Evolutionary conservation across 2,888 invertebrate genomes (phyloP).

Genomic region (Metellina segmentata): DNA sequence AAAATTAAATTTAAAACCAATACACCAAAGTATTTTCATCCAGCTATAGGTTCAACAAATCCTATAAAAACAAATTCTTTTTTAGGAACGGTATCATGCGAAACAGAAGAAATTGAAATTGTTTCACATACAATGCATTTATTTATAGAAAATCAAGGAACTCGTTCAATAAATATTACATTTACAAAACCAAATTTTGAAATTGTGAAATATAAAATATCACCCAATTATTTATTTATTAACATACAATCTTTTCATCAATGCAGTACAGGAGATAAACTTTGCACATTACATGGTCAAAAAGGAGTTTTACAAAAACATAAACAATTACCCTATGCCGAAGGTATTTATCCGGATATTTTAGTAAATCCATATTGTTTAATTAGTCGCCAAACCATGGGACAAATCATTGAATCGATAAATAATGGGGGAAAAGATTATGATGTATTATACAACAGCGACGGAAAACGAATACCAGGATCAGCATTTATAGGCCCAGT

Average conservation of each 20-base stretch:
- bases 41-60: neutral
- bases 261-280: slow-evolving; percentile 54
- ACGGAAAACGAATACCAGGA: neutral
- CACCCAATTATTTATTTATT: slow-evolving; percentile 7
- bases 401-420: slow-evolving; percentile 35
- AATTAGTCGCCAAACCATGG: slow-evolving; percentile 37
- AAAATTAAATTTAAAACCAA: slow-evolving; percentile 39
- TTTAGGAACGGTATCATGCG: slow-evolving; percentile 31
- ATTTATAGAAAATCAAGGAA: neutral
- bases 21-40: neutral
- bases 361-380: slow-evolving; percentile 37
- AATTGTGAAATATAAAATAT: neutral
- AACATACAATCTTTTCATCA: slow-evolving; percentile 7
- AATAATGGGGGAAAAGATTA: slow-evolving; percentile 24
- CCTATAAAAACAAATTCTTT: neutral
- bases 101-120: slow-evolving; percentile 4
- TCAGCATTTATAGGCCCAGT: slow-evolving; percentile 3
- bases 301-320: slow-evolving; percentile 49
- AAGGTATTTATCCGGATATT: slow-evolving; percentile 25
- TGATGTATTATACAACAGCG: slow-evolving; percentile 4
- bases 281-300: slow-evolving; percentile 54
- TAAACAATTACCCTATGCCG: neutral
- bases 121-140: slow-evolving; percentile 55
- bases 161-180: slow-evolving; percentile 1
- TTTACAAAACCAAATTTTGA: slow-evolving; percentile 43